These are phyloP conservation scores for Phodopus roborovskii DNA, from an alignment of 2,113 vertebrate genomes.

Conservation along the genomic window DNA sequence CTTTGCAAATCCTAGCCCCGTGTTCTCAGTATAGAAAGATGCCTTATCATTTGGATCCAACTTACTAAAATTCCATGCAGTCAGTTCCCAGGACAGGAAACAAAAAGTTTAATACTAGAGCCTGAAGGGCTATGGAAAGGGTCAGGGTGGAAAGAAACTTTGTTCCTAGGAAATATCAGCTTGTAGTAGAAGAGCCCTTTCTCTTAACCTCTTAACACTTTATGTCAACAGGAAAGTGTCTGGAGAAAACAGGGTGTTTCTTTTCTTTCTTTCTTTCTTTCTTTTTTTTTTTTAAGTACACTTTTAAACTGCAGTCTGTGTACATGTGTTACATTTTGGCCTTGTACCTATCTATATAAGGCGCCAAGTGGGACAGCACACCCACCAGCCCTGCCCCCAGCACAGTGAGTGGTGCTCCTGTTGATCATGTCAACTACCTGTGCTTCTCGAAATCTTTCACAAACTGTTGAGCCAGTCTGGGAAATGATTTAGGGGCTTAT, in stretches of 20 bases:
- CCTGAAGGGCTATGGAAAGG: conserved; percentile 52
- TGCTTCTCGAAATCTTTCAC: neutral
- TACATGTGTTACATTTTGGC: neutral
- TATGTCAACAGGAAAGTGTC: conserved; percentile 39
- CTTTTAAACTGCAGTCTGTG: conserved; percentile 23
- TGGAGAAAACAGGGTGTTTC: conserved; percentile 54
- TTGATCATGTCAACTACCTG: neutral
- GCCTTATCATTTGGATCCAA: conserved; percentile 2
- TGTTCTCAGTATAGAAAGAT: conserved; percentile 16
- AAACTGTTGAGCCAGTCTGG: neutral
- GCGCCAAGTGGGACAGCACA: neutral
- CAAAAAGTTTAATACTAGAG: conserved; percentile 55
- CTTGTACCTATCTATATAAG: neutral
- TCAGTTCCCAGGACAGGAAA: conserved; percentile 58
- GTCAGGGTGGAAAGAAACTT: conserved; percentile 61
- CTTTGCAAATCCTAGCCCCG: neutral
- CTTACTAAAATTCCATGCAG: conserved; percentile 66
- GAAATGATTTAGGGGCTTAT: neutral
- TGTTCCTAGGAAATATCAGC: conserved; percentile 50
- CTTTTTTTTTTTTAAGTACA: too few relatives aligned
- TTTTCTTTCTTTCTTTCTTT: conserved; percentile 12
- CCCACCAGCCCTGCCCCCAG: neutral
- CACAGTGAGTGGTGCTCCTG: neutral
- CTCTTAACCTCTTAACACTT: conserved; percentile 37
- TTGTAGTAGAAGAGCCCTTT: conserved; percentile 38